These are phyloP conservation scores for Callyntrura sp. DNA, from an alignment of 2,888 invertebrate genomes.

Conservation along the genomic window DNA sequence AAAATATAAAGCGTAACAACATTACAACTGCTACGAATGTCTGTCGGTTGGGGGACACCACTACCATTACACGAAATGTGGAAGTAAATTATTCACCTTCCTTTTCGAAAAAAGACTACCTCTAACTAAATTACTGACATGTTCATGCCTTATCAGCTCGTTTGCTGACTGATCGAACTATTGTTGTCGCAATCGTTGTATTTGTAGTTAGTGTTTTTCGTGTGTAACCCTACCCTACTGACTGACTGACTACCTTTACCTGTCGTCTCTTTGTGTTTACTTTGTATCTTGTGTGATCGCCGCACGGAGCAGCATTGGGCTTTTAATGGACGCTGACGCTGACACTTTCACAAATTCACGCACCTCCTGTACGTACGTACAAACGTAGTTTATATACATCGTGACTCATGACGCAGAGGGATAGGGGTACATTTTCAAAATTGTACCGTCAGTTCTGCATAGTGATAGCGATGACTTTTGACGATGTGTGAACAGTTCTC, in stretches of 20 bases:
- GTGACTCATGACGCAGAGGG: neutral
- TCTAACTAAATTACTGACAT: neutral
- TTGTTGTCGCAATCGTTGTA: neutral
- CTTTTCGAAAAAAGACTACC: constrained; percentile 32
- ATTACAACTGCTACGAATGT: neutral
- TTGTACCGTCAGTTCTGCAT: constrained; percentile 4
- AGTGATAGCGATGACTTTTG: neutral
- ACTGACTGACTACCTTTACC: neutral
- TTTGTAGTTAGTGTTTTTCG: constrained; percentile 6
- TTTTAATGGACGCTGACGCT: constrained; percentile 55
- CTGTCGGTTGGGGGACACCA: no score
- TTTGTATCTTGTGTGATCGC: neutral
- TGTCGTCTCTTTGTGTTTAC: neutral
- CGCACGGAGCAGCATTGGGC: constrained; percentile 12
- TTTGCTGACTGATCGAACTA: constrained; percentile 47
- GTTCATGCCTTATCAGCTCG: neutral
- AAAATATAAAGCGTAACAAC: neutral
- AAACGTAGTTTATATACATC: neutral
- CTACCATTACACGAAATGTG: constrained; percentile 1
- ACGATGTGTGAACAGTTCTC: constrained; percentile 30
- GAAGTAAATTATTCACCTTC: constrained; percentile 42
- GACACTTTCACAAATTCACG: constrained; percentile 74
- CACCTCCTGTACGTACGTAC: neutral
- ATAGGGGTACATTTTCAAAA: neutral
- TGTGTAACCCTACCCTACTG: neutral